Evolutionary conservation across 1,140 invertebrate genomes (phyloP), one percentile per base, ranked within the genome.

Genomic region (Prorops nasuta): DNA sequence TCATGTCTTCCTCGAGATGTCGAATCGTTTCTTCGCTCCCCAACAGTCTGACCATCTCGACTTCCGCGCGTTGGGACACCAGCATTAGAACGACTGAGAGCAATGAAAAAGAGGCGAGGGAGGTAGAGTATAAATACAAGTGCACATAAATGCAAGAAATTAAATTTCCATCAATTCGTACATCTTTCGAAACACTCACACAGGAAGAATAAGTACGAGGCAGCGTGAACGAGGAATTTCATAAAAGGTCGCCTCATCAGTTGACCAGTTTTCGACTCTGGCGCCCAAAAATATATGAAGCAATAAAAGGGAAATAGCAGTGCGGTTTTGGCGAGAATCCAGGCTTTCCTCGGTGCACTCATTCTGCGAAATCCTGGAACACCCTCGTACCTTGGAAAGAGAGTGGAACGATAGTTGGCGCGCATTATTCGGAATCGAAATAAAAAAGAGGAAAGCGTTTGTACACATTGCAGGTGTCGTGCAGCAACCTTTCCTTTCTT

Each of bases 221-320:
- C 89, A 0, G 92, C 91, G 66, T 96, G 92, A 47, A 91, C 88
- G 49, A 96, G 82, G 72, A 97, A 97, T 74, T 96, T 96, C 86
- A 96, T 92, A 68, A 96, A 96, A 0, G 94, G 94, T 64, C 90
- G 90, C 53, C 89, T 82, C 82, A 96, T 87, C 2, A 92, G 78
- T 63, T 84, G 84, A 0, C 90, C 92, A 16, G 84, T 85, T 19
- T 80, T 75, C 39, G 87, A 88, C 52, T 86, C 84, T 0, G 92
- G 92, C 0, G 86, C 83, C 10, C 94, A 64, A 76, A 93, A 88
- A 62, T 96, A 95, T 28, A 90, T 72, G 1, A 84, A 70, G 64
- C 90, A 92, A 72, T 94, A 93, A 35, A 94, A 79, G 0, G 94
- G 93, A 67, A 94, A 96, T 8, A 94, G 69, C 1, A 91, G 45